Evolutionary conservation across 2,797 vertebrate genomes (phyloP).

Genomic region (Steatocranus sp.): DNA sequence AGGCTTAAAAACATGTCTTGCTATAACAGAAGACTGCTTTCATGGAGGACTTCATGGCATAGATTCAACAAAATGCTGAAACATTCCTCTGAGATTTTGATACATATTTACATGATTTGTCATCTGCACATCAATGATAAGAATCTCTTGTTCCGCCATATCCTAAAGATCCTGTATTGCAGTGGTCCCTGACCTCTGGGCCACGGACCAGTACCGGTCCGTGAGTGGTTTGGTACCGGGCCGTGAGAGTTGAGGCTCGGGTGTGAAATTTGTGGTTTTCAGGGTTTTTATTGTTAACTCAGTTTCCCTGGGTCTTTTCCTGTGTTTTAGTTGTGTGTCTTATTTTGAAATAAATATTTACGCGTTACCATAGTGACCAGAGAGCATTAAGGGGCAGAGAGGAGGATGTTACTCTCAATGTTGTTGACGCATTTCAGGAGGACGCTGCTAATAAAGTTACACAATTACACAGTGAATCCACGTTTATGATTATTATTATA

Average conservation of each 20-base stretch:
- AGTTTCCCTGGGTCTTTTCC: background rate
- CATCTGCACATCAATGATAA: background rate
- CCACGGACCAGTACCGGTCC: background rate
- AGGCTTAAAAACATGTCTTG: background rate
- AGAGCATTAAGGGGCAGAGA: background rate
- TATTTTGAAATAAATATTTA: background rate
- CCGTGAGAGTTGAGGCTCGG: accelerated
- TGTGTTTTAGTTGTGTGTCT: background rate
- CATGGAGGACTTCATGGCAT: background rate
- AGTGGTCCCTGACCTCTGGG: background rate
- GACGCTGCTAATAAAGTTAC: background rate
- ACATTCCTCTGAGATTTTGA: background rate
- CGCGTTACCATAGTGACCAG: accelerated
- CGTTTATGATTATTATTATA: background rate
- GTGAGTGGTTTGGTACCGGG: accelerated
- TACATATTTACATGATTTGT: background rate
- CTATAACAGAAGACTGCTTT: background rate
- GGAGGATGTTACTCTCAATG: background rate
- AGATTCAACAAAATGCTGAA: background rate
- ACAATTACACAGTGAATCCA: background rate
- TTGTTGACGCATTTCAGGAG: accelerated
- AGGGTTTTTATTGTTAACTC: accelerated
- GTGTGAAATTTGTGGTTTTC: accelerated
- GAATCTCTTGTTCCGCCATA: background rate
- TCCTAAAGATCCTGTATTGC: background rate